Evolutionary conservation across 2,113 vertebrate species (phyloP).

Genomic region (Phylloscopus whistleri): DNA sequence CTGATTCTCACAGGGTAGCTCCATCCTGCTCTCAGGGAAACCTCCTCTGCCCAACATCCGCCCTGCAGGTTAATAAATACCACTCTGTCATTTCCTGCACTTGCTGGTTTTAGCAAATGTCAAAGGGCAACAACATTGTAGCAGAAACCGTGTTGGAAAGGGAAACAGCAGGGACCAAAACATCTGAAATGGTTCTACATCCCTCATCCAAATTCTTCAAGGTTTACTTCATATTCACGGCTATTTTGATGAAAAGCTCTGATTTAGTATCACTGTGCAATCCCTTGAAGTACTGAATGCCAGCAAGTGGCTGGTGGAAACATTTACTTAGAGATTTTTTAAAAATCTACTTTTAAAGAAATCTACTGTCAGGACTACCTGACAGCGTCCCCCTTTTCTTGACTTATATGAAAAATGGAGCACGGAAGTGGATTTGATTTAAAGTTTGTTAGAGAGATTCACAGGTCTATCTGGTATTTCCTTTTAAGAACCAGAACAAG

Average conservation of each 20-base stretch:
- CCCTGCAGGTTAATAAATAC: not conserved
- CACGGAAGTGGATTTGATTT: not conserved
- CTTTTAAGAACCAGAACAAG: not conserved
- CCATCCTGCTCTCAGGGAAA: not conserved
- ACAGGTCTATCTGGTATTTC: not conserved
- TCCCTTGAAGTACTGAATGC: not conserved
- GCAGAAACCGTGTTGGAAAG: not conserved
- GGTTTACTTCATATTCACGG: not conserved
- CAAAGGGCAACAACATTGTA: not conserved
- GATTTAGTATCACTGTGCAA: not conserved
- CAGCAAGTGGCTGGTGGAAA: not conserved
- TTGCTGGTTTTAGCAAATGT: not conserved
- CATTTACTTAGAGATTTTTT: not conserved
- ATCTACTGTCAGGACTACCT: not conserved
- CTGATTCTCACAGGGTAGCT: not conserved
- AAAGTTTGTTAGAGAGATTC: not conserved
- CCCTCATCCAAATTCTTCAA: not conserved
- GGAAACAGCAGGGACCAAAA: not conserved
- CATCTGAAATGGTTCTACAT: not conserved
- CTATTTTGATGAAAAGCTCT: not conserved
- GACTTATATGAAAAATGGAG: not conserved
- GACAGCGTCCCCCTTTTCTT: not conserved
- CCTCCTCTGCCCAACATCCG: not conserved
- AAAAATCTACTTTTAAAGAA: not conserved
- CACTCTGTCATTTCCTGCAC: not conserved